Base-by-base conservation (phyloP, 2,113 vertebrate genomes). In the Diphyllodes magnificus region DNA sequence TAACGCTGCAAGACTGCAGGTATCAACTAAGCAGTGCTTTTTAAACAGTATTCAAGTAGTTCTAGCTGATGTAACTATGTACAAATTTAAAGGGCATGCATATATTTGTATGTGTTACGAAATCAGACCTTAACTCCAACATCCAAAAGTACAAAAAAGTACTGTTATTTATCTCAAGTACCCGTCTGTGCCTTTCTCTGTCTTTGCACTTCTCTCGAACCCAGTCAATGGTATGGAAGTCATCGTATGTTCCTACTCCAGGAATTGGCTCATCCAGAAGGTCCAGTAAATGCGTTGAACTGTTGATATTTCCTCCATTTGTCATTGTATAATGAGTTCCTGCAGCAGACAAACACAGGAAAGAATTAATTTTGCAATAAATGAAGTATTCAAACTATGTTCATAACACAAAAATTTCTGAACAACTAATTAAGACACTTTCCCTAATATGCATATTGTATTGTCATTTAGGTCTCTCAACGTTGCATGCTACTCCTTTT, bases 151-250 rank as follows among this genome's bases (percentile, higher is more conserved):
- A 35, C 64, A 49, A 56, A 88, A 53, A 30, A 64, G 39, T 56
- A 79, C 3, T 40, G 50, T 77, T 64, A 79, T 40, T 86, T 37
- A 85, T 94, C 56, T 95, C 61, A 95, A 94, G 59, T 98, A 99
- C 99, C 99, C 99, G 98, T 93, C 99, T 98, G 47, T 99, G 99
- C 56, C 99, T 98, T 96, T 99, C 99, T 59, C 99, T 98, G 97
- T 99, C 99, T 96, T 99, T 99, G 98, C 99, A 99, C 85, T 99
- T 99, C 96, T 99, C 99, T 31, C 99, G 98, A 82, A 99, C 99
- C 99, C 99, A 99, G 84, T 99, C 99, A 75, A 99, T 99, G 93
- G 99, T 99, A 97, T 99, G 99, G 98, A 99, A 99, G 97, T 99
- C 99, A 94, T 99, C 99, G 0, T 99, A 99, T 24, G 99, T 99